Evolutionary conservation across 1,140 invertebrate species (phyloP), one percentile per base, ranked within the genome.

Genomic region (Berghia stephanieae): DNA sequence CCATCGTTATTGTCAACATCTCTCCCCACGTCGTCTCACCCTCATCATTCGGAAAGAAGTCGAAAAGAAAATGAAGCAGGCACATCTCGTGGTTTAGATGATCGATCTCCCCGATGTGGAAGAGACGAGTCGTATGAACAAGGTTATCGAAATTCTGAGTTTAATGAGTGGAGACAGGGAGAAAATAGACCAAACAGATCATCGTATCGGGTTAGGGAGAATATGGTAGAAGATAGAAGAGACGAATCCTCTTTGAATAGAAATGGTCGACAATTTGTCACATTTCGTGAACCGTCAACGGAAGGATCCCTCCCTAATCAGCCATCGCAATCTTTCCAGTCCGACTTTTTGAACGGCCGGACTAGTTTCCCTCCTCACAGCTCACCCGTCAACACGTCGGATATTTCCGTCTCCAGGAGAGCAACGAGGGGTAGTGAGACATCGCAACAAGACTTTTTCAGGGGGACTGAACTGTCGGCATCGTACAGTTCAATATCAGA

Each of bases 401-500:
- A 78, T 49, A 57, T 44, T 16, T 80, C 77, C 18, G 6, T 76
- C 18, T 72, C 68, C 6, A 27, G 43, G 27, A 75, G 68, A 43
- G 71, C 77, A 8, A 76, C 74, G n/a, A 57, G n/a, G 16, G 63
- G 55, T 16, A 68, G 63, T 38, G 67, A 78, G 6, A 55, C 63
- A 8, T 46, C 66, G 21, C 80, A 79, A 34, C 68, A 44, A 40
- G 71, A 78, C 10, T 80, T 78, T 78, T 82, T 79, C 38, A 74
- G 79, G 38, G 79, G 82, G 27, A 79, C 78, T 44, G 76, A 78
- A 36, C 63, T 80, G 13, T 79, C 83, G 27, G 70, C 75, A 21
- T 81, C 83, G 13, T 70, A 85, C 10, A 85, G 84, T 77, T 81
- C 84, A 34, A 87, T 87, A 6, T 52, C 75, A 24, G 83, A 87